These are phyloP conservation scores for Tanypteryx hageni DNA, from an alignment of 2,888 invertebrate species.

Conservation along the genomic window DNA sequence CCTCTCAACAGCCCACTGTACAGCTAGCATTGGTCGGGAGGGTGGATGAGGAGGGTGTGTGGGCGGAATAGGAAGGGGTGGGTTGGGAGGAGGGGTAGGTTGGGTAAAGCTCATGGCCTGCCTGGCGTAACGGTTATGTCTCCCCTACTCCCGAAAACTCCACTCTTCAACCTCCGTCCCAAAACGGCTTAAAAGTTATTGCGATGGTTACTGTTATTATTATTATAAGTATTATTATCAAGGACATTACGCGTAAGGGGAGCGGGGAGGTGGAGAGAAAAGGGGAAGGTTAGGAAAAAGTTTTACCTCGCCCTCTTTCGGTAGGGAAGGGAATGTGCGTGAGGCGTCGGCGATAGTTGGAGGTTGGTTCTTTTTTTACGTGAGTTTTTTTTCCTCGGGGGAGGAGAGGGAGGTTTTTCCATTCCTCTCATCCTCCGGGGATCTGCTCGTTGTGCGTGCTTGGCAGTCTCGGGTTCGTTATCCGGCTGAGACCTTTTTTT, in stretches of 20 bases:
- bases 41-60: background rate
- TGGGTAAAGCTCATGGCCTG: constrained; percentile 47
- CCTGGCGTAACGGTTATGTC: constrained; percentile 52
- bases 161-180: constrained; percentile 48
- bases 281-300: background rate
- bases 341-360: too few species aligned
- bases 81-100: background rate
- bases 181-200: constrained; percentile 64
- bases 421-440: background rate
- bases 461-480: constrained; percentile 31
- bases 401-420: background rate
- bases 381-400: background rate
- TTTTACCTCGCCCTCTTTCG: background rate
- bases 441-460: constrained; percentile 22
- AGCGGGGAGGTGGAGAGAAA: background rate
- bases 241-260: constrained; percentile 46
- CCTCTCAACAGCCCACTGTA: background rate
- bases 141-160: constrained; percentile 6
- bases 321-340: too few species aligned
- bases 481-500: constrained; percentile 11
- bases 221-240: constrained; percentile 64
- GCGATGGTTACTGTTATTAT: constrained; percentile 63
- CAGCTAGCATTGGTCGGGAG: background rate
- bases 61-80: background rate
- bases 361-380: background rate